A percentile compares a stretch with the other conserved stretches of the same genome.
Conservation (phyloP, 1,140 invertebrate genomes). For the Trichonephila inaurata region DNA sequence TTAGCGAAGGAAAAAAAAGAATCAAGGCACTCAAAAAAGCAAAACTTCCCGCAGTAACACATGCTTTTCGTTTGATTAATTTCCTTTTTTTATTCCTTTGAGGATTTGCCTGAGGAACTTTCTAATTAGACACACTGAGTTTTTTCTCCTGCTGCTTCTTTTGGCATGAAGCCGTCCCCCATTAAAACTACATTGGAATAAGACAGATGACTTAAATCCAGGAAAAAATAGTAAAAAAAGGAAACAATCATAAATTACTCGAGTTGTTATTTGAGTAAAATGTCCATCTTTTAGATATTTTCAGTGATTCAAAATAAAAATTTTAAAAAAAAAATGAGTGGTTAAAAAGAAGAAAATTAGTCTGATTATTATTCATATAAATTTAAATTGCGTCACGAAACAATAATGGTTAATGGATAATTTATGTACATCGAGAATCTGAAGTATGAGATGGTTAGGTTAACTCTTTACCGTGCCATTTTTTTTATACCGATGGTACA, state of each 20-base stretch:
- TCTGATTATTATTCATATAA: no score
- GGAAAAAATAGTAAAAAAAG: neutral
- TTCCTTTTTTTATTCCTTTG: neutral
- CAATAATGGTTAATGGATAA: no score
- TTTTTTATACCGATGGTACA: no score
- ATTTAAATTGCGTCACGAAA: no score
- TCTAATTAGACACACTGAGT: neutral
- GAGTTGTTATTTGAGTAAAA: neutral
- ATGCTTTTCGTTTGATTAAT: constrained; percentile 14
- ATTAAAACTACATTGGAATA: neutral
- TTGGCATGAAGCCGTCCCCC: neutral
- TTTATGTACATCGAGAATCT: no score
- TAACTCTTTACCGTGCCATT: no score
- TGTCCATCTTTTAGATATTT: neutral
- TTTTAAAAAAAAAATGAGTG: neutral
- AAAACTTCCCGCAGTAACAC: neutral
- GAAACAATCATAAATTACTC: neutral
- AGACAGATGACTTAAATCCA: neutral
- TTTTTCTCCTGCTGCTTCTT: neutral
- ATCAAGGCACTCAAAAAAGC: neutral
- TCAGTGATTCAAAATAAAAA: neutral
- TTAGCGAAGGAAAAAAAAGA: neutral
- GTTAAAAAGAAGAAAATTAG: neutral
- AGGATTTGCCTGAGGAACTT: neutral
- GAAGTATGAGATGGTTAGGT: no score